Conservation (phyloP, 2,888 invertebrate species). For the Aphodius granarius region DNA sequence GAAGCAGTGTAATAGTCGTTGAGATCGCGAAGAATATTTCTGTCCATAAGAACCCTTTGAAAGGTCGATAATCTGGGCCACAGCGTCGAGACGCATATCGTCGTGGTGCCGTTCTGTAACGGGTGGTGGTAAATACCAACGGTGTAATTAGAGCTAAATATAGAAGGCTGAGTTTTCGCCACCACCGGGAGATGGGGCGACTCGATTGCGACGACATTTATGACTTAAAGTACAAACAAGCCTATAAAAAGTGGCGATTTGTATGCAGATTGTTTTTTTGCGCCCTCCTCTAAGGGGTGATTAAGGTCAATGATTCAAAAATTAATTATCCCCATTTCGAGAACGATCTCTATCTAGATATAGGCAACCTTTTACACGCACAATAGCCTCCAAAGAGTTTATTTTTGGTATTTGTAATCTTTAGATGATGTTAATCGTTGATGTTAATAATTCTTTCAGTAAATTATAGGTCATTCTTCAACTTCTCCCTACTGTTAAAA, state of each 20-base stretch:
- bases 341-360: not conserved
- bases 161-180: not conserved
- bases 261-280: not conserved
- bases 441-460: no score
- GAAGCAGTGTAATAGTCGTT: no score
- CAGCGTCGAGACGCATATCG: not conserved
- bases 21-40: no score
- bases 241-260: not conserved
- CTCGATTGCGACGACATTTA: slow-evolving; percentile 1
- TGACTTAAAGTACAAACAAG: not conserved
- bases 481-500: no score
- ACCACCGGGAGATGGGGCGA: not conserved
- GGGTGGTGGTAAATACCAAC: not conserved
- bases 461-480: no score
- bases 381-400: no score
- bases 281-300: not conserved
- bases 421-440: no score
- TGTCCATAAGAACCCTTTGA: no score
- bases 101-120: not conserved
- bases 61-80: not conserved
- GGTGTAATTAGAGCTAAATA: not conserved
- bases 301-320: not conserved
- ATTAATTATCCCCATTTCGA: slow-evolving; percentile 5
- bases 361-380: not conserved
- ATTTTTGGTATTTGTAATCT: no score